phyloP scores from a whole-genome alignment of 1,140 invertebrate species.

The Brachionus rubens region DNA sequence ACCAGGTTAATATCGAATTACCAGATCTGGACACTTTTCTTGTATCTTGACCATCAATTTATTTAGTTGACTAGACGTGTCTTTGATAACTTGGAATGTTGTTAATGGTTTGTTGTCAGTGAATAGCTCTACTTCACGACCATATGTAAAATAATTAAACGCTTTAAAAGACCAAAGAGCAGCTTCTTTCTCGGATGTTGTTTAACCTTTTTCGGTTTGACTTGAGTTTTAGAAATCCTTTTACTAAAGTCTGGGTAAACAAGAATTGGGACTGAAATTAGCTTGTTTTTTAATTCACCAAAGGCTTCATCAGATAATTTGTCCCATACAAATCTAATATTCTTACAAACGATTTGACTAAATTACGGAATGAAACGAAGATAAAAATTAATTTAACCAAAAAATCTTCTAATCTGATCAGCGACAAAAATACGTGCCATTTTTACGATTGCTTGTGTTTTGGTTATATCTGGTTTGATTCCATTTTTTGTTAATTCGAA shows the following conservation, averaged over 20 bases:
- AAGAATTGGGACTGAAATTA: background rate
- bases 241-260: no score
- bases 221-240: no score
- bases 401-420: background rate
- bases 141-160: no score
- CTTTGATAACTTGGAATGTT: no score
- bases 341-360: slow-evolving; percentile 50
- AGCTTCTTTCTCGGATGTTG: no score
- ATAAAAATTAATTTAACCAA: background rate
- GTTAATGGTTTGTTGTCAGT: no score
- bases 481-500: slow-evolving; percentile 48
- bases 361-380: slow-evolving; percentile 51
- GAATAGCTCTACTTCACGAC: no score
- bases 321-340: slow-evolving; percentile 49
- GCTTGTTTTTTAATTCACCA: background rate
- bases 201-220: background rate
- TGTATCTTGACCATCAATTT: no score
- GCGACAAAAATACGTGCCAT: background rate
- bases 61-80: no score
- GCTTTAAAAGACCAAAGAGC: no score
- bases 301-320: background rate
- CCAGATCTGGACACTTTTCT: no score
- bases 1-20: no score
- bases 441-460: background rate
- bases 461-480: background rate